Evolutionary conservation across 2,113 vertebrate species (phyloP), one percentile per base, ranked within the genome.

Genomic region (Entomyzon cyanotis): DNA sequence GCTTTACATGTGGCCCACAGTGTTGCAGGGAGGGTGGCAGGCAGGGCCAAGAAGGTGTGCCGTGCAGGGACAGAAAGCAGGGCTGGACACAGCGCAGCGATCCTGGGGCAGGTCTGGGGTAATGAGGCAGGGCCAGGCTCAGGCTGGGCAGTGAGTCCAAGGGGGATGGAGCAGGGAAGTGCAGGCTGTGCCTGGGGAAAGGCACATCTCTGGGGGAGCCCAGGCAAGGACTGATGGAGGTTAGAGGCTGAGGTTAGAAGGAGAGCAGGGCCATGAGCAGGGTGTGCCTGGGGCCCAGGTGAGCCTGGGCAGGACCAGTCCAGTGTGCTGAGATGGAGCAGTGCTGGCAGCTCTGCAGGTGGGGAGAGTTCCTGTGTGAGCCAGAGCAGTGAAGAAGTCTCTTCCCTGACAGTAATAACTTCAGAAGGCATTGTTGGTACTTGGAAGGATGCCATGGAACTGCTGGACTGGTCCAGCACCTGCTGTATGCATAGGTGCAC

Each of bases 21-120:
- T 11, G n/a, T 6, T 20, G 46, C 33, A 49, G 42, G 58, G n/a
- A 76, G 18, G 46, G n/a, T 11, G 6, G 33, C 53, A 31, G 28
- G 28, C n/a, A 55, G 56, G 49, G n/a, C 8, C 24, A 30, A 11
- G 1, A 0, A 1, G 12, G 84, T 35, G 28, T 2, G 22, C 21
- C 15, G 0, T 8, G 17, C 50, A 25, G 37, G 35, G 86, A 11
- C 31, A 20, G 68, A 49, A 1, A 2, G 10, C 15, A 1, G 42
- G 3, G 31, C 9, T 0, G 0, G 27, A 14, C 12, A 1, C n/a
- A 47, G 74, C 52, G 30, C 41, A 2, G 44, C 1, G 65, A 2
- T n/a, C 12, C 46, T 5, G 70, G 60, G 35, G 12, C 69, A 35
- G 27, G 2, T 28, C 33, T 37, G 4, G 7, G 46, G 60, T 12